Conservation (phyloP, 2,113 vertebrate species). For the Gila orcuttii region DNA sequence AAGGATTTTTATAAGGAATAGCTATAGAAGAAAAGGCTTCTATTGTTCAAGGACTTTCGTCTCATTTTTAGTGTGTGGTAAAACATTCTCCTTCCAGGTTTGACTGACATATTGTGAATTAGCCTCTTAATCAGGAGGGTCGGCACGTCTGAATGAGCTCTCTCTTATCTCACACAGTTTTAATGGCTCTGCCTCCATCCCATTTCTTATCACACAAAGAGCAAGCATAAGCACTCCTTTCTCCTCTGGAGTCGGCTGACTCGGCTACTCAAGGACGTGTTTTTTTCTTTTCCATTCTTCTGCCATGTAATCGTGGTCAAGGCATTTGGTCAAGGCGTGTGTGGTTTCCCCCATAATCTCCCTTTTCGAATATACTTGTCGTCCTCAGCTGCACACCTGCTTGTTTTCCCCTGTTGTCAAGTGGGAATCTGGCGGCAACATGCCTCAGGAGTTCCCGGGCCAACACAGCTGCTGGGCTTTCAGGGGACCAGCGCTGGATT, state of each 20-base stretch:
- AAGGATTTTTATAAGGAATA: not conserved
- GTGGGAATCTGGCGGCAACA: slow-evolving; percentile 10
- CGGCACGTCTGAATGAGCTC: slow-evolving; percentile 45
- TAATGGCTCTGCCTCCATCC: slow-evolving; percentile 52
- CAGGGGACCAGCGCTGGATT: slow-evolving; percentile 46
- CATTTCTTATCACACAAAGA: slow-evolving; percentile 54
- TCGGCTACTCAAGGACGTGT: slow-evolving; percentile 53
- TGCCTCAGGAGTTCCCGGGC: slow-evolving; percentile 1
- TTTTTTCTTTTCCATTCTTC: slow-evolving; percentile 17
- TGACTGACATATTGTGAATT: slow-evolving; percentile 51
- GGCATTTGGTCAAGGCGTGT: not conserved
- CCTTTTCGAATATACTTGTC: not conserved
- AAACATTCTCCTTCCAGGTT: slow-evolving; percentile 22
- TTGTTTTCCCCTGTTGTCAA: not conserved
- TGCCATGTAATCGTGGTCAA: slow-evolving; percentile 22
- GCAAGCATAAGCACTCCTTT: slow-evolving; percentile 62
- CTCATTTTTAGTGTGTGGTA: not conserved
- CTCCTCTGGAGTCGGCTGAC: slow-evolving; percentile 47
- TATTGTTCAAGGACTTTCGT: slow-evolving; percentile 18
- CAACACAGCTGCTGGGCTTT: slow-evolving; percentile 57
- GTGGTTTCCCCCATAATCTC: not conserved
- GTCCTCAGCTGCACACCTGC: not conserved
- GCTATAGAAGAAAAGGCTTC: not conserved
- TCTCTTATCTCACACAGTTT: slow-evolving; percentile 65
- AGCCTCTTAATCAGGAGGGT: slow-evolving; percentile 57